Conservation (phyloP, 2,797 vertebrate species). For the Brachyrhaphis roseni region DNA sequence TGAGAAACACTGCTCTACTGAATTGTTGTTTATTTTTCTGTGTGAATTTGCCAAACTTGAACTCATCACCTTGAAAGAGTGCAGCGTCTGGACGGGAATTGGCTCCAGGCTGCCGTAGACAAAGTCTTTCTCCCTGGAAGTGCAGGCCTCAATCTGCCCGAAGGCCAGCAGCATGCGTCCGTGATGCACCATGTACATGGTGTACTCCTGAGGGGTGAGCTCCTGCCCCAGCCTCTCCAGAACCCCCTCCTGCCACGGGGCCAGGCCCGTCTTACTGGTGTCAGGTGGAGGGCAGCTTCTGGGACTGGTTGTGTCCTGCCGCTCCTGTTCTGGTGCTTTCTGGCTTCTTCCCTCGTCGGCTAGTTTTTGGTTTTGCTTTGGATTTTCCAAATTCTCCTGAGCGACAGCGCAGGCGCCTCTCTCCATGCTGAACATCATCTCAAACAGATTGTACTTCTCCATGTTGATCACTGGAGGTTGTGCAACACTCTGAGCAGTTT, state of each 20-base stretch:
- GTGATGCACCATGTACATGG: constrained; percentile 93
- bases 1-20: too few species aligned
- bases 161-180: constrained; percentile 92
- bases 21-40: background rate
- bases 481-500: constrained; percentile 49
- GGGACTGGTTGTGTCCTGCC: background rate
- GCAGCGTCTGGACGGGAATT: constrained; percentile 88
- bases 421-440: constrained; percentile 94
- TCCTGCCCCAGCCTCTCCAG: constrained; percentile 87
- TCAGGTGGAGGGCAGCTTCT: constrained; percentile 15
- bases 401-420: constrained; percentile 68
- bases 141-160: constrained; percentile 92
- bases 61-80: constrained; percentile 87
- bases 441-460: constrained; percentile 81
- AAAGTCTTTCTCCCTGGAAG: constrained; percentile 89
- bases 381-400: constrained; percentile 36
- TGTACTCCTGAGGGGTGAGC: constrained; percentile 86
- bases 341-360: constrained; percentile 4
- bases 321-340: constrained; percentile 10
- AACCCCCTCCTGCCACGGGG: constrained; percentile 93
- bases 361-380: constrained; percentile 13
- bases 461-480: constrained; percentile 63
- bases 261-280: constrained; percentile 73
- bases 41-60: constrained; percentile 65
- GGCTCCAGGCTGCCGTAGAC: constrained; percentile 93